Evolutionary conservation across 2,888 invertebrate genomes (phyloP).

Genomic region (Trichopoda pennipes): DNA sequence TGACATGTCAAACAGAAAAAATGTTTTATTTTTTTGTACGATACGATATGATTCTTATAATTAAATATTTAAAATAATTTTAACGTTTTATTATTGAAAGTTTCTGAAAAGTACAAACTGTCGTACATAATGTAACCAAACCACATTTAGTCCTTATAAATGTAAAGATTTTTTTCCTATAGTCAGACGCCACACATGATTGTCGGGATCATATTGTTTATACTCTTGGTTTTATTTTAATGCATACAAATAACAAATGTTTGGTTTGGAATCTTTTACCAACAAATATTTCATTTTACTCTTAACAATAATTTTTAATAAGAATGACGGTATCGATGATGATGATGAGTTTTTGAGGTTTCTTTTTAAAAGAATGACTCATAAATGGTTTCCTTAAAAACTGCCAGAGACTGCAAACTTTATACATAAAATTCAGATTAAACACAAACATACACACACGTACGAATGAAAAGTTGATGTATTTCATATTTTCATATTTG

Average conservation of each 20-base stretch:
- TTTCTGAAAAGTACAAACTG: no score
- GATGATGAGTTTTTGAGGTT: slow-evolving; percentile 66
- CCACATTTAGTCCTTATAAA: not conserved
- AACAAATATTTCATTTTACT: slow-evolving; percentile 42
- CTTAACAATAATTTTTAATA: slow-evolving; percentile 41
- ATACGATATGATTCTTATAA: no score
- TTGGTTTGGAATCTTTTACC: slow-evolving; percentile 34
- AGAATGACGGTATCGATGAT: slow-evolving; percentile 35
- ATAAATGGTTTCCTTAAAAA: slow-evolving; percentile 32
- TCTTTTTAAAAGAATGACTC: slow-evolving; percentile 4
- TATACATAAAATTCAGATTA: not conserved
- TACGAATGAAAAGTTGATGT: not conserved
- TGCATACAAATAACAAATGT: slow-evolving; percentile 12
- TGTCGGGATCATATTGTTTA: slow-evolving; percentile 38
- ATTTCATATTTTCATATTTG: slow-evolving; percentile 18
- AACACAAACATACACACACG: not conserved
- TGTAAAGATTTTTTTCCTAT: not conserved
- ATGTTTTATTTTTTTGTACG: no score
- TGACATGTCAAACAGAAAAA: no score
- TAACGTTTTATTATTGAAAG: no score
- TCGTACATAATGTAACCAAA: no score
- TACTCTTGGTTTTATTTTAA: slow-evolving; percentile 11
- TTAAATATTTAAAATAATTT: no score
- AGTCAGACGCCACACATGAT: slow-evolving; percentile 21
- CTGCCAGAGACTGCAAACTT: slow-evolving; percentile 7